Percentiles rank a stretch among this genome's conserved stretches.
These are phyloP conservation scores for Heteractis magnifica DNA, from an alignment of 92 coral and sea anemone genomes.

Conservation along the genomic window DNA sequence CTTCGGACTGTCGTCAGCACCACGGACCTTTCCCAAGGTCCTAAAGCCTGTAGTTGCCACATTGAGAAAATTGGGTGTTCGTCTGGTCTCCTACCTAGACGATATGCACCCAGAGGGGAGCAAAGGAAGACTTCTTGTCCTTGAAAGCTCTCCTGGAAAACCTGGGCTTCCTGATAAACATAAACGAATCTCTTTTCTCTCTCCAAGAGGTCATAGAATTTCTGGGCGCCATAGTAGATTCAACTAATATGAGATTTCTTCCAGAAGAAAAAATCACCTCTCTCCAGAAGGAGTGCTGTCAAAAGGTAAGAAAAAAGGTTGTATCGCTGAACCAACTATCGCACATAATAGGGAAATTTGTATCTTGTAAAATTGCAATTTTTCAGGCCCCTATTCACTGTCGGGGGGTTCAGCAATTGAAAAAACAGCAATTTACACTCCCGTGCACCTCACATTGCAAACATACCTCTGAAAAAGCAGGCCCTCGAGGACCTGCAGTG, in stretches of 20 bases:
- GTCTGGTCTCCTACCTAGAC: conserved; percentile 29
- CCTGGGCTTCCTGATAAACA: conserved; percentile 23
- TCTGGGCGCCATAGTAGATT: conserved; percentile 27
- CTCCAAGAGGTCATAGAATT: conserved; percentile 32
- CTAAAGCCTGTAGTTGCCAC: conserved; percentile 30
- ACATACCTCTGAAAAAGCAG: too few species aligned
- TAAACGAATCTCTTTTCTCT: conserved; percentile 10
- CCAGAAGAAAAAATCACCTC: conserved; percentile 26
- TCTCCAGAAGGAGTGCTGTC: neutral
- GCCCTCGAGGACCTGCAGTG: too few species aligned
- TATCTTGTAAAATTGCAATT: too few species aligned
- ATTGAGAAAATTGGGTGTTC: conserved; percentile 14
- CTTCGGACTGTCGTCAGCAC: conserved; percentile 27
- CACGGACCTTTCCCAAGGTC: conserved; percentile 22
- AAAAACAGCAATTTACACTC: too few species aligned
- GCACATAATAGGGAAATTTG: too few species aligned
- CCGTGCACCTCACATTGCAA: too few species aligned
- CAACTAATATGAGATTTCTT: conserved; percentile 24
- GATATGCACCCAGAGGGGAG: conserved; percentile 19
- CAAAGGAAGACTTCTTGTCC: conserved; percentile 14
- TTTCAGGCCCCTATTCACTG: too few species aligned
- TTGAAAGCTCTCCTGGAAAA: neutral
- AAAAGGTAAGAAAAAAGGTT: neutral
- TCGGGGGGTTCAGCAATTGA: too few species aligned
- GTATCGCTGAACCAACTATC: too few species aligned